Evolutionary conservation across 2,888 invertebrate genomes (phyloP).

Genomic region (Trachelus troglodyta): DNA sequence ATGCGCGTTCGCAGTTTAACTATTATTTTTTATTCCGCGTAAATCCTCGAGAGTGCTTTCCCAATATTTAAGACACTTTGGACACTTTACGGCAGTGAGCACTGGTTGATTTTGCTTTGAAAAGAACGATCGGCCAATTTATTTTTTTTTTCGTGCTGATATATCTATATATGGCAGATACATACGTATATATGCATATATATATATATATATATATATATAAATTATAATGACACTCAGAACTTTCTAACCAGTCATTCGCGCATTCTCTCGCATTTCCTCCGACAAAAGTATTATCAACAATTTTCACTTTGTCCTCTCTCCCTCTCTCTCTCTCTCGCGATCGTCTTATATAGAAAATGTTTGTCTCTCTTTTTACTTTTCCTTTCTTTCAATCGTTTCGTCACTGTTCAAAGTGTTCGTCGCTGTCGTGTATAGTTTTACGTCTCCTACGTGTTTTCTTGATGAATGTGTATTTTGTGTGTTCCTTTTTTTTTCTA

Average conservation of each 20-base stretch:
- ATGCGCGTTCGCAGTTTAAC: not conserved
- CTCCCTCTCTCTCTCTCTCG: too few relatives aligned
- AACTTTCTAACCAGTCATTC: not conserved
- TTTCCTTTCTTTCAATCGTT: not conserved
- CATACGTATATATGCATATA: not conserved
- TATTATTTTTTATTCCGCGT: slow-evolving; percentile 8
- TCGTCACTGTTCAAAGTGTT: not conserved
- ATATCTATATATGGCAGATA: not conserved
- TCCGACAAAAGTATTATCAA: not conserved
- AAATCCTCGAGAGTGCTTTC: slow-evolving; percentile 4
- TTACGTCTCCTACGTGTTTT: slow-evolving; percentile 7
- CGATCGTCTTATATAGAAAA: not conserved
- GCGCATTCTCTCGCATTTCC: not conserved
- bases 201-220: too few relatives aligned
- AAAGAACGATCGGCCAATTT: not conserved
- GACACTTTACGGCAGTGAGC: slow-evolving; percentile 36
- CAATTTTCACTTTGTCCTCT: too few relatives aligned
- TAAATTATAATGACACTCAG: not conserved
- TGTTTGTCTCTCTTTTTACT: not conserved
- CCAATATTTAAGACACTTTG: slow-evolving; percentile 32
- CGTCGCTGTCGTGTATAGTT: slow-evolving; percentile 1
- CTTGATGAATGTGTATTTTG: slow-evolving; percentile 5
- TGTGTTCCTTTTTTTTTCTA: slow-evolving; percentile 12
- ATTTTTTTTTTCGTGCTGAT: not conserved
- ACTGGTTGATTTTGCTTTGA: slow-evolving; percentile 25